Conservation (phyloP, 2,888 invertebrate genomes). For the Hermodice carunculata region DNA sequence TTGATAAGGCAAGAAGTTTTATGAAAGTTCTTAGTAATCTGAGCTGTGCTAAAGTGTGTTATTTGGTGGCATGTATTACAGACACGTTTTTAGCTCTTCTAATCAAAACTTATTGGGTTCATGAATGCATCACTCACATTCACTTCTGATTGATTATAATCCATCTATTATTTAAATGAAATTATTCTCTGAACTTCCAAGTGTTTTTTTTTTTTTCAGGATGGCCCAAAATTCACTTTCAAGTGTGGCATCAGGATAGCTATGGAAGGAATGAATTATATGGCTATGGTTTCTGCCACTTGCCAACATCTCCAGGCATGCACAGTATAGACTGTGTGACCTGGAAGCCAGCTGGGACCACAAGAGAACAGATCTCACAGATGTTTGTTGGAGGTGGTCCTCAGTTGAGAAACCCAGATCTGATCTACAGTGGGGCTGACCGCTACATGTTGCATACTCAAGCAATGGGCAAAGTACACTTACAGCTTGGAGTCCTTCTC, state of each 20-base stretch:
- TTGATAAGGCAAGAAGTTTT: too few relatives aligned
- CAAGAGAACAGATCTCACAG: conserved; percentile 76
- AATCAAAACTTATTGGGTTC: too few relatives aligned
- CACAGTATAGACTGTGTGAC: conserved; percentile 85
- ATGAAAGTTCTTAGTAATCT: too few relatives aligned
- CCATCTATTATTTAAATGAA: too few relatives aligned
- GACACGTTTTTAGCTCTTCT: too few relatives aligned
- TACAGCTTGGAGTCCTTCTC: conserved; percentile 81
- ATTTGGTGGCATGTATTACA: too few relatives aligned
- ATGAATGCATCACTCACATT: too few relatives aligned
- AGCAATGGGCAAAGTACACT: conserved; percentile 84
- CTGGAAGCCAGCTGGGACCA: conserved; percentile 77
- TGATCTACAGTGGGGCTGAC: conserved; percentile 75
- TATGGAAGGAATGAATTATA: conserved; percentile 89
- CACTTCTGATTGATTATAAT: too few relatives aligned
- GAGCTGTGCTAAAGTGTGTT: too few relatives aligned
- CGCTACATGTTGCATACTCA: conserved; percentile 87
- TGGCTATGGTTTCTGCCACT: conserved; percentile 86
- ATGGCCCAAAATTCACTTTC: conserved; percentile 94
- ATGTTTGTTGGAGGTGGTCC: conserved; percentile 78
- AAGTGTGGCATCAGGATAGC: conserved; percentile 94
- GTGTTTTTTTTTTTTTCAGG: conserved; percentile 77
- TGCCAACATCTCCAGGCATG: conserved; percentile 86
- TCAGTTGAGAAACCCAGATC: conserved; percentile 74
- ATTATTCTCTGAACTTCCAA: too few relatives aligned